phyloP scores from a whole-genome alignment of 2,888 invertebrate genomes.

The Caenorhabditis sp. region DNA sequence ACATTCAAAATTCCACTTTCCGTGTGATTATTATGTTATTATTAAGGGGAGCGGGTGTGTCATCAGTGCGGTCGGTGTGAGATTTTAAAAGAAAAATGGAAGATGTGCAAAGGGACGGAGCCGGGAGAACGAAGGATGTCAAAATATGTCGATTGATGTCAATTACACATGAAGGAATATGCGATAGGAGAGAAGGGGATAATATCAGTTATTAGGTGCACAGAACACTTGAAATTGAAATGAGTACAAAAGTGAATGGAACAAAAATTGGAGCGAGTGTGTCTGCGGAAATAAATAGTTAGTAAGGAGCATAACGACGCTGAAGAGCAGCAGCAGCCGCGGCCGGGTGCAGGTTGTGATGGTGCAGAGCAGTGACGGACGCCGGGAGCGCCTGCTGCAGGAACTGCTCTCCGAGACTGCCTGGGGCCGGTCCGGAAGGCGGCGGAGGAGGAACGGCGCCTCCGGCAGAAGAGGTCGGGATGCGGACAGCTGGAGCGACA shows the following conservation, averaged over 20 bases:
- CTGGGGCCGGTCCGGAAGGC: background rate
- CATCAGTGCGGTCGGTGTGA: conserved; percentile 8
- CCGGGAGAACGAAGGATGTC: background rate
- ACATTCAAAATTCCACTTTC: too few relatives aligned
- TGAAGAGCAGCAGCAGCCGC: conserved; percentile 34
- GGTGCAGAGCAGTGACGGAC: background rate
- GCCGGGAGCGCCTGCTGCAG: conserved; percentile 26
- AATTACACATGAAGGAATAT: conserved; percentile 35
- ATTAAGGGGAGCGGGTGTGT: conserved; percentile 4
- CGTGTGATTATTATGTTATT: conserved; percentile 34
- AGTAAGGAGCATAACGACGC: conserved; percentile 45
- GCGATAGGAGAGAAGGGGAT: conserved; percentile 10
- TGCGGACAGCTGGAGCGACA: background rate
- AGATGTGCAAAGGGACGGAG: background rate
- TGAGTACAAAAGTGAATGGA: background rate
- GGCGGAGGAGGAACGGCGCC: conserved; percentile 1
- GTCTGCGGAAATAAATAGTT: too few relatives aligned
- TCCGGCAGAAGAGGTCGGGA: conserved; percentile 15
- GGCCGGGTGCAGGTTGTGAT: conserved; percentile 12
- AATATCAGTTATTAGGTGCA: background rate
- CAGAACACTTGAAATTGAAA: background rate
- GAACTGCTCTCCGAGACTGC: conserved; percentile 23
- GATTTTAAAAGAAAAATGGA: conserved; percentile 4
- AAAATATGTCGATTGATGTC: conserved; percentile 33
- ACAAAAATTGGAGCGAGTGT: too few relatives aligned